Base-by-base conservation (phyloP, 2,888 invertebrate genomes). In the Malthinus seriepunctatus region DNA sequence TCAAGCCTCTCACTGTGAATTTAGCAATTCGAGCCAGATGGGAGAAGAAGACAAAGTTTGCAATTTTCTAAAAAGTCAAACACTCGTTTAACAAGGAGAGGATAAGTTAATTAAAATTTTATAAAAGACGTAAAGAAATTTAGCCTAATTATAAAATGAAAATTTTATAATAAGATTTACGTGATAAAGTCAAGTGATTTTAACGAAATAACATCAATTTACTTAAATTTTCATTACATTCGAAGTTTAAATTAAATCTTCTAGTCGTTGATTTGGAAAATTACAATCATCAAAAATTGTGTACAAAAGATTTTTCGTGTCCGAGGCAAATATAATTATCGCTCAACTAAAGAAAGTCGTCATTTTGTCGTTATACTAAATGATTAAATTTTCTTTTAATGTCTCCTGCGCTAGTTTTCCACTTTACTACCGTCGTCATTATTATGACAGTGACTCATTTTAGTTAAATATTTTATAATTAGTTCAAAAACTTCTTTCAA, bases 51-150 rank as follows among this genome's bases (percentile, higher is more conserved):
- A n/a, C n/a, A n/a, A n/a, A 23, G 23, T 23, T 23, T 5, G 23
- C 5, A 23, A 23, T 23, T 23, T 23, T 23, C 23, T 23, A 23
- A 23, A n/a, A 23, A 23, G 23, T 23, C 3, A 23, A 23, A 23
- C 23, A 23, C 23, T 23, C 5, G 3, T 3, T 23, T 80, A 5
- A 65, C 77, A 59, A 45, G 57, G 23, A 23, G 23, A 23, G 5
- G 23, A 2, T 23, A 2, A 23, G 23, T 23, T 23, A 23, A 23
- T 23, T 23, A 23, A 23, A 23, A 23, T 23, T 23, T 42, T 42
- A 15, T 15, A 23, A 11, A 14, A 38, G 14, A 38, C 38, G 14
- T 42, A 15, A 42, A 15, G 39, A 42, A 42, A 42, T 42, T 2
- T 42, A 23, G 15, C 15, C 15, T n/a, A 42, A 42, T 42, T 42